A percentile compares a stretch with the other conserved stretches of the same genome.
Evolutionary conservation across 2,888 invertebrate genomes (phyloP).

Genomic region (Perizoma affinitatum): DNA sequence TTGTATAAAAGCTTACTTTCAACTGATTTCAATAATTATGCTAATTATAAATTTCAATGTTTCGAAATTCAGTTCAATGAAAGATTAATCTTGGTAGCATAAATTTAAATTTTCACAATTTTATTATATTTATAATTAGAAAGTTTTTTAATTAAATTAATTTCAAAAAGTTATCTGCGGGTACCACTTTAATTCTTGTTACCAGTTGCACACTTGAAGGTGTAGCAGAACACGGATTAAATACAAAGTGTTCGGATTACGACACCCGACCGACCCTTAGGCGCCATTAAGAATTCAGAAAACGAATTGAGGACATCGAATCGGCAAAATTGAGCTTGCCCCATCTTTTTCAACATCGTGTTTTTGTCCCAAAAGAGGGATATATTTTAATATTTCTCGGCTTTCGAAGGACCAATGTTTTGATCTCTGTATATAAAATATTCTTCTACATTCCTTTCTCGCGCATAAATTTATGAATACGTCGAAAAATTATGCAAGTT

Average conservation of each 20-base stretch:
- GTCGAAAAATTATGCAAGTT: conserved; percentile 61
- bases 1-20: conserved; percentile 14
- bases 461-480: conserved; percentile 66
- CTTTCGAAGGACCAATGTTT: conserved; percentile 69
- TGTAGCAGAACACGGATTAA: conserved; percentile 68
- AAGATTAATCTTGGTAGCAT: conserved; percentile 18
- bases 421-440: conserved; percentile 67
- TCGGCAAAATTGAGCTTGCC: conserved; percentile 78
- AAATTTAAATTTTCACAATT: conserved; percentile 23
- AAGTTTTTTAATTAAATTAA: conserved; percentile 34
- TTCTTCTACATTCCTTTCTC: conserved; percentile 58
- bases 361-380: conserved; percentile 68
- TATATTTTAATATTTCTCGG: conserved; percentile 72
- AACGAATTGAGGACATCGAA: conserved; percentile 81
- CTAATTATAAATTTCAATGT: conserved; percentile 27
- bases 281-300: conserved; percentile 77
- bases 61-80: conserved; percentile 17
- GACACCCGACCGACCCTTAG: conserved; percentile 63
- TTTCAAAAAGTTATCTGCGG: conserved; percentile 32
- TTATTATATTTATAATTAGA: conserved; percentile 5
- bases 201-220: conserved; percentile 52
- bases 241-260: conserved; percentile 72
- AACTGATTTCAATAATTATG: conserved; percentile 23
- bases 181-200: conserved; percentile 66
- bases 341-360: conserved; percentile 76